Conservation (phyloP, 1,140 invertebrate species). For the Apis cerana region DNA sequence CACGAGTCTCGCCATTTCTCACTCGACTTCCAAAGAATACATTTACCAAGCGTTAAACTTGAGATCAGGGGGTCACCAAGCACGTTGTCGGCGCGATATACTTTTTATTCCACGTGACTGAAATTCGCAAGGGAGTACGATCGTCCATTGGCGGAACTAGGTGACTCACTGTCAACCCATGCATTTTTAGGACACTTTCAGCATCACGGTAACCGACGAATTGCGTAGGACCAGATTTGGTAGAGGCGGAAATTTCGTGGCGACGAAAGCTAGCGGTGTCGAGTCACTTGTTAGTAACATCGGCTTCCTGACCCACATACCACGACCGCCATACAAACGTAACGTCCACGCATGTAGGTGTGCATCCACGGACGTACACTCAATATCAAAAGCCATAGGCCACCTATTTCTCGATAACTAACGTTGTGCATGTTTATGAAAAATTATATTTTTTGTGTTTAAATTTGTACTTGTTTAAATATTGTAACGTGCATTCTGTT, state of each 20-base stretch:
- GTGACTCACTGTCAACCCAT: slow-evolving; percentile 19
- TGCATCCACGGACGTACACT: slow-evolving; percentile 26
- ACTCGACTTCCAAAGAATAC: background rate
- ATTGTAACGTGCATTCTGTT: no score
- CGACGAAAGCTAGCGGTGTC: slow-evolving; percentile 70
- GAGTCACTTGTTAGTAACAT: slow-evolving; percentile 73
- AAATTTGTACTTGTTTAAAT: no score
- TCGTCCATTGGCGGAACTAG: slow-evolving; percentile 7
- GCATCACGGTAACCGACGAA: slow-evolving; percentile 3
- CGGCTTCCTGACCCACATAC: slow-evolving; percentile 78
- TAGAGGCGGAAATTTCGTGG: slow-evolving; percentile 70
- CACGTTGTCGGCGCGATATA: background rate
- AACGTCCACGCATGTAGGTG: slow-evolving; percentile 20
- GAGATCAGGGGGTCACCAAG: background rate
- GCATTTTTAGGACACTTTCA: slow-evolving; percentile 27
- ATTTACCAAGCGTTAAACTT: background rate
- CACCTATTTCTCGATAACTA: no score
- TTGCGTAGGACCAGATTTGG: slow-evolving; percentile 66
- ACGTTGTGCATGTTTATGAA: no score
- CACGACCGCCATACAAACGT: slow-evolving; percentile 66
- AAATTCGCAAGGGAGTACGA: background rate
- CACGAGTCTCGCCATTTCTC: background rate
- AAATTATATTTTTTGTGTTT: no score
- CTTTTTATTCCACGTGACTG: slow-evolving; percentile 24
- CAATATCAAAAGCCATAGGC: no score